Evolutionary conservation across 2,113 vertebrate species (phyloP), one percentile per base, ranked within the genome.

Genomic region (Gallinago jamesoni): DNA sequence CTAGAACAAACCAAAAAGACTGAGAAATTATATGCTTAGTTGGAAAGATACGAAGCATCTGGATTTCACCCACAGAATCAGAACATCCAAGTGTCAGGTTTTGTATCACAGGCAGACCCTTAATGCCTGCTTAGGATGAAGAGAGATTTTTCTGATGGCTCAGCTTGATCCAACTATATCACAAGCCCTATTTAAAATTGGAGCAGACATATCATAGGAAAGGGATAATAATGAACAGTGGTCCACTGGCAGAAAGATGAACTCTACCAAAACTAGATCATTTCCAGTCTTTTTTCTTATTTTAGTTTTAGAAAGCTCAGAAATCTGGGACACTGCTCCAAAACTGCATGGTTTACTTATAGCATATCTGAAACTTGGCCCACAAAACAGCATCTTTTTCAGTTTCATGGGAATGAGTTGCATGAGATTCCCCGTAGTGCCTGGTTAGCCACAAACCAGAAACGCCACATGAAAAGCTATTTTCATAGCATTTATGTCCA

Each of bases 261-360:
- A 81, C 59, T 52, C 92, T 75, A 74, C 83, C 52, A 30, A 89
- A 92, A 50, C 37, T 83, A 80, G 87, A 73, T 90, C 24, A 72
- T 90, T 92, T 64, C 64, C 90, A 90, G 60, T 39, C 72, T 70
- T 48, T 47, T 89, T 59, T 78, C 59, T 84, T 67, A 81, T 86
- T 96, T 87, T 92, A 95, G 85, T 81, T 86, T 45, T 14, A 75
- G 80, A 81, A 60, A 78, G 48, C 56, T 84, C 55, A 59, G 75
- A 67, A 50, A 57, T 43, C 2, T 24, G 72, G 55, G 79, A 12
- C 41, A 10, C 12, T 30, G 75, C 57, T 74, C 59, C 78, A 45
- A 43, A 91, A 86, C 1, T 63, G 41, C 67, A 12, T 6, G 84
- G 84, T 67, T 85, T 79, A 60, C 94, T 55, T 7, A 1, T 2